Evolutionary conservation across 2,797 vertebrate species (phyloP), one percentile per base, ranked within the genome.

Genomic region (Philypnodon macrostomus): DNA sequence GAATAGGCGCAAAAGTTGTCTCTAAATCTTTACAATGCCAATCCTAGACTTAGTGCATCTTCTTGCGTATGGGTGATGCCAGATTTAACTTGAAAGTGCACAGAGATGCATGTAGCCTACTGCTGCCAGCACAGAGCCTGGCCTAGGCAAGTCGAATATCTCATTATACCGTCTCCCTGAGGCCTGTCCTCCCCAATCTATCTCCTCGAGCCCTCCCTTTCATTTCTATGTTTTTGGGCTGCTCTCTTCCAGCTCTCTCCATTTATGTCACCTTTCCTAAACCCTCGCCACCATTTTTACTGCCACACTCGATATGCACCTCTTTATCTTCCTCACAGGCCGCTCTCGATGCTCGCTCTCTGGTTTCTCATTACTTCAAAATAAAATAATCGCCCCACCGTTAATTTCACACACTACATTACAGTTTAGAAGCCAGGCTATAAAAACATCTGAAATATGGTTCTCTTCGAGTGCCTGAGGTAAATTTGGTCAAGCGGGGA

Each of bases 181-280:
- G 41, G 61, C 63, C 67, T 78, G 80, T 81, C 81, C 66, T 63
- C 63, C 60, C 75, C 70, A 73, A 78, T 84, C 68, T 71, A 56
- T 75, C 77, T 74, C 40, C 55, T 56, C 53, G 39, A 31, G 50
- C 52, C 59, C 40, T 47, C 63, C 41, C 39, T 68, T 54, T 55
- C 44, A 41, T 56, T 70, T 44, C 34, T 47, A 58, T 68, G 47
- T 56, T 34, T 48, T 21, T 41, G 48, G 8, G 45, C 47, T 61
- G 46, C 56, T 45, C 30, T 32, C 21, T 52, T 59, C 33, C 65
- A 38, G 35, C 49, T 64, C 66, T 64, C 66, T 67, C 64, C 60
- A 71, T 81, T n/a, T 75, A 61, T 67, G 63, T 65, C 70, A 64
- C 61, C 53, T 63, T 70, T 69, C 54, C 41, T 62, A 50, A n/a